Evolutionary conservation across 2,797 vertebrate species (phyloP), one percentile per base, ranked within the genome.

Genomic region (Sebastes vulpes): DNA sequence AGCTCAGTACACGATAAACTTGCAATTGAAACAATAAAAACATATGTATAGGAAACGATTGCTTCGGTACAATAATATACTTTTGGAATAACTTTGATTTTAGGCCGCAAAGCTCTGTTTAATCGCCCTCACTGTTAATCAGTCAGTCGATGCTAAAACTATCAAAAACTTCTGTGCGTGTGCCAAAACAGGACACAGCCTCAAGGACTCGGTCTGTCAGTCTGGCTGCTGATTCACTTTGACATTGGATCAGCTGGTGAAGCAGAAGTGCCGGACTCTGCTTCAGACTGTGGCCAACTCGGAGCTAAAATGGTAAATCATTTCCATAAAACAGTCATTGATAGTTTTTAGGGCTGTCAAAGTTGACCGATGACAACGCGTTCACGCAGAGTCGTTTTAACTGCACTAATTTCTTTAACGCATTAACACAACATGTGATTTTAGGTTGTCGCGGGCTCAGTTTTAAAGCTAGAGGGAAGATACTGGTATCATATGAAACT

Each of bases 171-270:
- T 61, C 2, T 0, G 28, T 1, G 5, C 9, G 3, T 65, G 68
- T 25, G 70, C 56, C 35, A 23, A 65, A 35, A 61, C 29, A 48
- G 64, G 75, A 80, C 77, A 4, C 35, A 11, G 77, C 57, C 73
- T 73, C 4, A 32, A 77, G 80, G 82, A 75, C 82, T 69, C 20
- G 14, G 48, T 4, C 58, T 69, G 82, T 63, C 81, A 65, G 64
- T 46, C 72, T 32, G 81, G 42, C 65, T 68, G 53, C 72, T 79
- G 84, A 88, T 71, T 87, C 65, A 71, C 84, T 53, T 31, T 74
- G 75, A 89, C 80, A 56, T 42, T 16, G n/a, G 60, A 87, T 87
- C 59, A 77, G 69, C 21, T 42, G 58, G 25, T 18, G 25, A 64
- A 72, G 72, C 29, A 38, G 53, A 69, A 72, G 74, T 68, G 85